Percentiles rank a stretch among this genome's conserved stretches.
These are phyloP conservation scores for Cathartes aura DNA, from an alignment of 2,113 vertebrate genomes.

Conservation along the genomic window DNA sequence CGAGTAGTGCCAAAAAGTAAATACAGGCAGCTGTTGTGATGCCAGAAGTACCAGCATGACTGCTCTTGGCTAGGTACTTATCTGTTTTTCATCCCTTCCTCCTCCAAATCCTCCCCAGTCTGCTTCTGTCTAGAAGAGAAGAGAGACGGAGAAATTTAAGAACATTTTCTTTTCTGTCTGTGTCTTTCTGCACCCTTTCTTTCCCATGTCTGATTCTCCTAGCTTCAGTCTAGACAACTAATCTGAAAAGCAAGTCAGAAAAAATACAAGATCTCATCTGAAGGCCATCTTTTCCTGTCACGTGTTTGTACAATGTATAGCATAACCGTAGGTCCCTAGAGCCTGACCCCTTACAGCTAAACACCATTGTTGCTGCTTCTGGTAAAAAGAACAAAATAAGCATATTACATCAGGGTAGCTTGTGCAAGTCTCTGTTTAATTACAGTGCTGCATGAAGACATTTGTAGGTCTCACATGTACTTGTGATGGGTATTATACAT, in stretches of 20 bases:
- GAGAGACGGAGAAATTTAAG: not conserved
- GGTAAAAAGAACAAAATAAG: not conserved
- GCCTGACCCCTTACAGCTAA: not conserved
- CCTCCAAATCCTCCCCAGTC: not conserved
- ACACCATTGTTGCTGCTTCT: not conserved
- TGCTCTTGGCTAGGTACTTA: not conserved
- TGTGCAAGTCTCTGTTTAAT: slow-evolving; percentile 58
- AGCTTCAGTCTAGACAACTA: not conserved
- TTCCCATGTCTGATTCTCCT: fast-evolving
- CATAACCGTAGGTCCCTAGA: not conserved
- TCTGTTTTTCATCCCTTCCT: not conserved
- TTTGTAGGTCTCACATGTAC: not conserved
- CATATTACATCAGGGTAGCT: not conserved
- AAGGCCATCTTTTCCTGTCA: not conserved
- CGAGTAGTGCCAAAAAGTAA: not conserved
- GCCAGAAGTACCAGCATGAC: not conserved
- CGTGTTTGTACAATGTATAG: fast-evolving
- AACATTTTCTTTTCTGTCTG: not conserved
- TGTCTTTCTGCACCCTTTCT: not conserved
- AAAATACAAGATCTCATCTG: not conserved
- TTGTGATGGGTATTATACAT: slow-evolving; percentile 10
- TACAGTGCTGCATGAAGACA: slow-evolving; percentile 39
- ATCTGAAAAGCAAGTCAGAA: not conserved
- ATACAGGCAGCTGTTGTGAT: not conserved
- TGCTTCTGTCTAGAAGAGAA: not conserved